These are phyloP conservation scores for Drosophila setosimentum DNA, from an alignment of 2,888 invertebrate species.

Conservation along the genomic window DNA sequence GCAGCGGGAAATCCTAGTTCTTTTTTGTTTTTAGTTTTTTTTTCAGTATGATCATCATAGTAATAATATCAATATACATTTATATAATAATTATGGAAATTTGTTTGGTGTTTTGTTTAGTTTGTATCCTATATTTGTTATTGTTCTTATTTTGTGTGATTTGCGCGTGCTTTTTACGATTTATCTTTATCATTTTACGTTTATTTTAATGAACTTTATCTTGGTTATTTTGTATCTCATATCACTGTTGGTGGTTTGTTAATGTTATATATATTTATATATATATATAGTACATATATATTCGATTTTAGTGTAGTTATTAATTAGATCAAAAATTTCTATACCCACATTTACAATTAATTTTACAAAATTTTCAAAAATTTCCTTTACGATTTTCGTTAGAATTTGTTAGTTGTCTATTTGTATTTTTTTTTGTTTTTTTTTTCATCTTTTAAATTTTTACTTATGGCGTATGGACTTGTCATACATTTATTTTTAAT, in stretches of 20 bases:
- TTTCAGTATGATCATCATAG: constrained; percentile 31
- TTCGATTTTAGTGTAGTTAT: constrained; percentile 35
- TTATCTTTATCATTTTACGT: constrained; percentile 13
- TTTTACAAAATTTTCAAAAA: constrained; percentile 72
- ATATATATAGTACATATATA: constrained; percentile 10
- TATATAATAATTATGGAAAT: constrained; percentile 46
- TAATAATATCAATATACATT: constrained; percentile 43
- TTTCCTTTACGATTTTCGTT: constrained; percentile 15
- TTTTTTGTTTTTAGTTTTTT: constrained; percentile 1
- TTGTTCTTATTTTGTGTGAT: constrained; percentile 20
- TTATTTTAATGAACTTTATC: constrained; percentile 43
- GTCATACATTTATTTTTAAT: constrained; percentile 55
- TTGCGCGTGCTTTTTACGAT: constrained; percentile 25
- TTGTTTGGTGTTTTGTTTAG: constrained; percentile 25
- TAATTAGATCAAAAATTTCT: constrained; percentile 67
- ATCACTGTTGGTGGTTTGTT: constrained; percentile 81
- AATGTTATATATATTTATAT: constrained; percentile 56
- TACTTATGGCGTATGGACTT: constrained; percentile 66
- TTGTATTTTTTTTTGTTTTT: constrained; percentile 11
- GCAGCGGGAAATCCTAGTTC: constrained; percentile 15
- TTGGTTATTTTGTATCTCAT: constrained; percentile 68
- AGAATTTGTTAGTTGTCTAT: constrained; percentile 55
- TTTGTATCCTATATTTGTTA: constrained; percentile 19
- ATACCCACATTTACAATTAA: constrained; percentile 70
- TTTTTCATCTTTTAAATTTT: neutral